Evolutionary conservation across 2,797 vertebrate genomes (phyloP).

Genomic region (Clarias laeviceps): DNA sequence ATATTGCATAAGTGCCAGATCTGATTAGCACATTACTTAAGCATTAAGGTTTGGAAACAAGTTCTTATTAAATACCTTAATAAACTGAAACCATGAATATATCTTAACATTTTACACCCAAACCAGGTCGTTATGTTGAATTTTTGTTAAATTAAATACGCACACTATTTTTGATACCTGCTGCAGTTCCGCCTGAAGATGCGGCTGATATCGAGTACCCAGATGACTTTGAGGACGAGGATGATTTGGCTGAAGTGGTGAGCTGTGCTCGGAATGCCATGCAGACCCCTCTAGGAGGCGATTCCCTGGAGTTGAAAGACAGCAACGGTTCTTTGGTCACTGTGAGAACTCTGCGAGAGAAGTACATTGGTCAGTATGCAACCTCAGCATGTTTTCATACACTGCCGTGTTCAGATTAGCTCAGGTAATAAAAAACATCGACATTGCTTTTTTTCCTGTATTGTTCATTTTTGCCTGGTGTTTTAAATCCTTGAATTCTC

Average conservation of each 20-base stretch:
- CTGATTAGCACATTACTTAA: not conserved
- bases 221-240: constrained; percentile 78
- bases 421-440: not conserved
- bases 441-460: not conserved
- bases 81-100: not conserved
- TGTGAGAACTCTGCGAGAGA: constrained; percentile 70
- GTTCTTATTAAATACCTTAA: not conserved
- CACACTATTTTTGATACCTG: not conserved
- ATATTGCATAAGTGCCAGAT: not conserved
- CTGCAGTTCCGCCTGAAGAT: constrained; percentile 52
- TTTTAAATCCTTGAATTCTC: not conserved
- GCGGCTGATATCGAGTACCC: constrained; percentile 70
- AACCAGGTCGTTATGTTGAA: too few relatives aligned
- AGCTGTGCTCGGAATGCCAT: constrained; percentile 57
- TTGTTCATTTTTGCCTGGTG: not conserved
- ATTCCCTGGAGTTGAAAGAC: constrained; percentile 65
- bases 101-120: not conserved
- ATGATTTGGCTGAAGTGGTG: constrained; percentile 59
- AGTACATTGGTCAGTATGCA: constrained; percentile 63
- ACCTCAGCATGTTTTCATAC: not conserved
- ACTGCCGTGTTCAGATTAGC: not conserved
- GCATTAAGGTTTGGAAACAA: not conserved
- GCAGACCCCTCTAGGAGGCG: constrained; percentile 59
- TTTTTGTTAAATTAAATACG: not conserved
- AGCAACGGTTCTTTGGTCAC: constrained; percentile 64